These are phyloP conservation scores for Erebia epiphron DNA, from an alignment of 2,888 invertebrate species.

Conservation along the genomic window DNA sequence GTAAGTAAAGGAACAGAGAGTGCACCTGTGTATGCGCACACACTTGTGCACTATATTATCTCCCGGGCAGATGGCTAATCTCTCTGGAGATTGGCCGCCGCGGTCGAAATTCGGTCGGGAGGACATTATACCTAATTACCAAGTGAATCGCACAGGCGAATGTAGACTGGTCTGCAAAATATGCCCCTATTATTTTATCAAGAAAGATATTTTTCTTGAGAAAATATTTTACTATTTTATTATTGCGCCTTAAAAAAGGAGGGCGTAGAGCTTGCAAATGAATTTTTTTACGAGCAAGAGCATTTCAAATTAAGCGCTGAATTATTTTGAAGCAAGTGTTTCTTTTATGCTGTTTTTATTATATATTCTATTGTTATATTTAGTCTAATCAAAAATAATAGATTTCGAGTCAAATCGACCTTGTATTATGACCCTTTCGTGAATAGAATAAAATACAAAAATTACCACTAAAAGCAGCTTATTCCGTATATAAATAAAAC, in stretches of 20 bases:
- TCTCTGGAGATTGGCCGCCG: no score
- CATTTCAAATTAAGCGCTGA: conserved; percentile 9
- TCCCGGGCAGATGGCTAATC: no score
- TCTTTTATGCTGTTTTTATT: not conserved
- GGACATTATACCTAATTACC: no score
- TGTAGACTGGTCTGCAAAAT: no score
- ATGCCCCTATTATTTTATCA: not conserved
- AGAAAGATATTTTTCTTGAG: not conserved
- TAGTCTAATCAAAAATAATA: not conserved
- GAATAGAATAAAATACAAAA: no score
- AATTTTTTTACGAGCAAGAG: conserved; percentile 12
- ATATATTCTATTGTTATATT: not conserved
- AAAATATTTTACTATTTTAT: not conserved
- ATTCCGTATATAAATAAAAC: not conserved
- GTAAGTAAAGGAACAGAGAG: no score
- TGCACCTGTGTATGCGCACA: no score
- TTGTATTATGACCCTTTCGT: no score
- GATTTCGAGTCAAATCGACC: not conserved
- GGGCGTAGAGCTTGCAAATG: not conserved
- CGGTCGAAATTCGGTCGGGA: no score
- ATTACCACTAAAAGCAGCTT: no score
- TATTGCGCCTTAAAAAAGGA: not conserved
- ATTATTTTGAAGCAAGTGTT: conserved; percentile 4
- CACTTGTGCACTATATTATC: no score
- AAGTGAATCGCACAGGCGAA: no score